phyloP scores from a whole-genome alignment of 2,797 vertebrate genomes.

The Ambastaia sidthimunki region DNA sequence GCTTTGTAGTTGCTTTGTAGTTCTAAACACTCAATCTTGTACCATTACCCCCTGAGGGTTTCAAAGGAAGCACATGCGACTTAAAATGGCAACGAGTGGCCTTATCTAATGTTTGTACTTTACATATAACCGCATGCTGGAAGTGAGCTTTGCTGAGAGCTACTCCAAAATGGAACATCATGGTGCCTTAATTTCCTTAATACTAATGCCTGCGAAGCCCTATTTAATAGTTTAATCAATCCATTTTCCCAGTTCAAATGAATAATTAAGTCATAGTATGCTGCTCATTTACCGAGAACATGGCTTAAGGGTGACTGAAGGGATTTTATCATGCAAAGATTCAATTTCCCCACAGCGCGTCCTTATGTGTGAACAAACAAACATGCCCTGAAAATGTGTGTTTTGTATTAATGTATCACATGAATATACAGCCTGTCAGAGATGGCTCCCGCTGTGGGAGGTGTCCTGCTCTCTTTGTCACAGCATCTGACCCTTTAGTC shows the following conservation, averaged over 20 bases:
- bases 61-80: slow-evolving; percentile 31
- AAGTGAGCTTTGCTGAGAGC: slow-evolving; percentile 46
- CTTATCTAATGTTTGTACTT: slow-evolving; percentile 45
- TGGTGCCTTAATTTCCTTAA: slow-evolving; percentile 47
- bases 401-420: no score
- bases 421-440: no score
- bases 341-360: slow-evolving; percentile 10
- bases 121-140: slow-evolving; percentile 17
- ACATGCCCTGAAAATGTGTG: slow-evolving; percentile 6
- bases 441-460: slow-evolving; percentile 45
- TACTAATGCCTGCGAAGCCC: slow-evolving; percentile 43
- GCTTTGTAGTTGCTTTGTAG: slow-evolving; percentile 53
- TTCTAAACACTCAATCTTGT: slow-evolving; percentile 50
- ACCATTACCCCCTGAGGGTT: slow-evolving; percentile 29
- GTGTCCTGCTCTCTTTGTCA: slow-evolving; percentile 41
- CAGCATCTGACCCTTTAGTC: slow-evolving; percentile 50
- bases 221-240: slow-evolving; percentile 57
- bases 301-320: slow-evolving; percentile 22
- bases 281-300: slow-evolving; percentile 39
- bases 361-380: neutral
- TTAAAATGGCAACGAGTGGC: slow-evolving; percentile 44
- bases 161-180: slow-evolving; percentile 21
- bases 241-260: slow-evolving; percentile 44
- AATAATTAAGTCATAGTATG: slow-evolving; percentile 56
- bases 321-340: slow-evolving; percentile 1